Percentiles rank a stretch among this genome's conserved stretches.
phyloP scores from a whole-genome alignment of 1,140 invertebrate species.

The Drosophila virilis region DNA sequence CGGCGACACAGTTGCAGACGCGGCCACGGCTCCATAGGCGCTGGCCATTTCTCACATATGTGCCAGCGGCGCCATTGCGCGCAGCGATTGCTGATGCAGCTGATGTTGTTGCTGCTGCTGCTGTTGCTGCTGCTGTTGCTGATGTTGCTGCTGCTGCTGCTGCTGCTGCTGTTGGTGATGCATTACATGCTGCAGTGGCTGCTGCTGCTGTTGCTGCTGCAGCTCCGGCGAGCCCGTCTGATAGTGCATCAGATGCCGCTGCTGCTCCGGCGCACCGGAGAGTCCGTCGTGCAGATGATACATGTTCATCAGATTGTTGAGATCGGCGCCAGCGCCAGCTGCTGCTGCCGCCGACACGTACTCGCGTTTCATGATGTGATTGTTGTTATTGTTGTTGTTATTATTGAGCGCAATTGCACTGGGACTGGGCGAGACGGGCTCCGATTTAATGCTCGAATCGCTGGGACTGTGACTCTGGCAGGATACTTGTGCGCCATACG shows the following conservation, averaged over 20 bases:
- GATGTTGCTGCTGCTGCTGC: constrained; percentile 81
- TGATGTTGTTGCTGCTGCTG: constrained; percentile 84
- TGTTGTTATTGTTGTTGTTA: constrained; percentile 77
- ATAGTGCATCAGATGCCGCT: constrained; percentile 82
- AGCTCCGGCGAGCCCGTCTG: constrained; percentile 80
- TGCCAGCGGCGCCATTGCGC: constrained; percentile 88
- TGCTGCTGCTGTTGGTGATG: constrained; percentile 64
- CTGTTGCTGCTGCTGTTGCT: constrained; percentile 64
- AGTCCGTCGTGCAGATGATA: constrained; percentile 86
- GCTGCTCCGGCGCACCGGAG: constrained; percentile 84
- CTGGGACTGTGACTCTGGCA: constrained; percentile 91
- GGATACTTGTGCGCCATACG: constrained; percentile 87
- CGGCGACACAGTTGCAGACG: constrained; percentile 51
- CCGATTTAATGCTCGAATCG: constrained; percentile 92
- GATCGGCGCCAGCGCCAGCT: constrained; percentile 85
- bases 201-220: constrained; percentile 83
- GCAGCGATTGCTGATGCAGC: constrained; percentile 86
- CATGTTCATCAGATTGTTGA: constrained; percentile 88
- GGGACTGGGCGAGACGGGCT: constrained; percentile 90
- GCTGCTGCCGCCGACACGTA: constrained; percentile 84
- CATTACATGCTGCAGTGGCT: constrained; percentile 73
- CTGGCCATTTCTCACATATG: constrained; percentile 90
- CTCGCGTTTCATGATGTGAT: constrained; percentile 88
- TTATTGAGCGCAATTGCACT: constrained; percentile 73
- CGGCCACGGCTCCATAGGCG: constrained; percentile 73